These are phyloP conservation scores for Coreoperca whiteheadi DNA, from an alignment of 2,113 vertebrate genomes.

Conservation along the genomic window DNA sequence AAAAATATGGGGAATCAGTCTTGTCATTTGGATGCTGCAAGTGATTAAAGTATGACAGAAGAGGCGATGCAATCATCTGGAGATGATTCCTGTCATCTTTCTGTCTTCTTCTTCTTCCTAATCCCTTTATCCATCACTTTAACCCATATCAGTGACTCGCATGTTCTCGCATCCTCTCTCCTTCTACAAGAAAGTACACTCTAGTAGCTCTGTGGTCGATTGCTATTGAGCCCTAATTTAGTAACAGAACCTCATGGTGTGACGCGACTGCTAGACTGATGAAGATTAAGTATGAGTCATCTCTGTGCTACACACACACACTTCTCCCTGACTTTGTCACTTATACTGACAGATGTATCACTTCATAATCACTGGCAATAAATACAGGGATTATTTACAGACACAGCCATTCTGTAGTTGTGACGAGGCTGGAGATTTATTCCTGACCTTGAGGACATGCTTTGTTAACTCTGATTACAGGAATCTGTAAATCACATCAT, in stretches of 20 bases:
- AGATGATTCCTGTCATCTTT: slow-evolving; percentile 49
- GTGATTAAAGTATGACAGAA: slow-evolving; percentile 57
- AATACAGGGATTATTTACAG: slow-evolving; percentile 57
- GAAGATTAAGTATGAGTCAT: slow-evolving; percentile 78
- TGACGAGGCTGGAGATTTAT: slow-evolving; percentile 2
- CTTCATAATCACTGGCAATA: slow-evolving; percentile 59
- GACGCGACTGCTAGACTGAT: slow-evolving; percentile 67
- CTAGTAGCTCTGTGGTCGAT: slow-evolving; percentile 58
- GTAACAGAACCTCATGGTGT: slow-evolving; percentile 72
- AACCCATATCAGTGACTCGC: slow-evolving; percentile 42
- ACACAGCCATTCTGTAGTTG: not conserved
- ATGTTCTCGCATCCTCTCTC: not conserved
- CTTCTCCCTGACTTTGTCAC: slow-evolving; percentile 60
- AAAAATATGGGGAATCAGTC: slow-evolving; percentile 8
- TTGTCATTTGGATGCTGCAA: slow-evolving; percentile 32
- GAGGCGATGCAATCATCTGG: slow-evolving; percentile 61
- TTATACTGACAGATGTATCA: slow-evolving; percentile 54
- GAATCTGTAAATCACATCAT: slow-evolving; percentile 33
- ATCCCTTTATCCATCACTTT: slow-evolving; percentile 58
- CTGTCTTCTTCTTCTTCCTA: slow-evolving; percentile 25
- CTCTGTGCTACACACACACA: slow-evolving; percentile 31
- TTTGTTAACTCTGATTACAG: slow-evolving; percentile 46
- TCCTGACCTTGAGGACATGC: slow-evolving; percentile 47
- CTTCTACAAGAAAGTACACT: slow-evolving; percentile 31
- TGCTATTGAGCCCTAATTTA: slow-evolving; percentile 72